phyloP scores from a whole-genome alignment of 2,888 invertebrate genomes.

The Ormyrus pomaceus region DNA sequence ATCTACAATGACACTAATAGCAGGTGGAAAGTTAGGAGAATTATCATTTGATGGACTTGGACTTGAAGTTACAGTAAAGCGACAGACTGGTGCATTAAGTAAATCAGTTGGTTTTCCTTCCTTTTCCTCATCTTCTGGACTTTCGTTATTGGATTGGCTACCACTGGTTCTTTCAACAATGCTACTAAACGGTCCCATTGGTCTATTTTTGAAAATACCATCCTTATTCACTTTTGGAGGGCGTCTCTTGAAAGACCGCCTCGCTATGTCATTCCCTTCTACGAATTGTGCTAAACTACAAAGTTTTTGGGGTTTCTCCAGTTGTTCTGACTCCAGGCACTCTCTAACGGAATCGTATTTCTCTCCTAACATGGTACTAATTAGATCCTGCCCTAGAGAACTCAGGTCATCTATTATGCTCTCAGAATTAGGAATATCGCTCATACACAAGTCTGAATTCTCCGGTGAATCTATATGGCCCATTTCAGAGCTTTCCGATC shows the following conservation, averaged over 20 bases:
- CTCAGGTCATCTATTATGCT: slow-evolving; percentile 88
- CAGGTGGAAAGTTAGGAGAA: slow-evolving; percentile 68
- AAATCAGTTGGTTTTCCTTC: slow-evolving; percentile 62
- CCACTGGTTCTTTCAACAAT: slow-evolving; percentile 25
- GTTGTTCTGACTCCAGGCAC: slow-evolving; percentile 77
- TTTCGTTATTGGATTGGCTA: slow-evolving; percentile 26
- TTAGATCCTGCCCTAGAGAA: slow-evolving; percentile 82
- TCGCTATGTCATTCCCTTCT: slow-evolving; percentile 89
- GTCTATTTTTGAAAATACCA: slow-evolving; percentile 45
- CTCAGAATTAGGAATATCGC: slow-evolving; percentile 87
- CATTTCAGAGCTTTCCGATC: slow-evolving; percentile 75
- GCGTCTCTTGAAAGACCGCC: slow-evolving; percentile 83
- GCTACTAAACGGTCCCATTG: slow-evolving; percentile 28
- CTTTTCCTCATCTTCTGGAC: slow-evolving; percentile 25
- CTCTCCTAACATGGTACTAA: slow-evolving; percentile 82
- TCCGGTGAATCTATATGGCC: slow-evolving; percentile 91
- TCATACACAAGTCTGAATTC: slow-evolving; percentile 83
- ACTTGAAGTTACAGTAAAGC: slow-evolving; percentile 66
- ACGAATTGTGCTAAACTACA: slow-evolving; percentile 90
- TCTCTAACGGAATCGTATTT: slow-evolving; percentile 80
- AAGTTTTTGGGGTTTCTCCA: slow-evolving; percentile 81
- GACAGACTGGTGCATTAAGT: slow-evolving; percentile 65
- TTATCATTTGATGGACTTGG: slow-evolving; percentile 63
- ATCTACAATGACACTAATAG: slow-evolving; percentile 73
- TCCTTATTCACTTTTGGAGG: slow-evolving; percentile 60